Conservation (phyloP, 2,113 vertebrate species). For the Eulemur rufifrons region DNA sequence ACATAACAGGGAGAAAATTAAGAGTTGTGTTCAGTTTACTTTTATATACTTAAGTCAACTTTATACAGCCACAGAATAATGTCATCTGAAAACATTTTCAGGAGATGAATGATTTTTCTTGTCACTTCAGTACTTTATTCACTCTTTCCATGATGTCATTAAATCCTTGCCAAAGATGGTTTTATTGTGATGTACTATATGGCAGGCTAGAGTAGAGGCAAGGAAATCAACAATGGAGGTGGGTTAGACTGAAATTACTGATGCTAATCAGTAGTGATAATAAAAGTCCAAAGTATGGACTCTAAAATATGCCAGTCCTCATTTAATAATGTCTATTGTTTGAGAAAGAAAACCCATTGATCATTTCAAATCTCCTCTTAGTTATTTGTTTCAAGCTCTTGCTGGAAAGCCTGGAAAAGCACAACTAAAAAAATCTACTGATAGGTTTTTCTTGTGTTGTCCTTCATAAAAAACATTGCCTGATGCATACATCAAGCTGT, state of each 20-base stretch:
- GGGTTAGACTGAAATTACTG: conserved; percentile 53
- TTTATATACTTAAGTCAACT: not conserved
- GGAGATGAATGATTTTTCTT: conserved; percentile 29
- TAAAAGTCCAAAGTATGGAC: conserved; percentile 28
- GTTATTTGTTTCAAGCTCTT: conserved; percentile 30
- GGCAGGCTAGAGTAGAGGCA: not conserved
- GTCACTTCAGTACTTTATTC: conserved; percentile 20
- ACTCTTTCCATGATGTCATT: conserved; percentile 41
- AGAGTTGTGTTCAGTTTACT: not conserved
- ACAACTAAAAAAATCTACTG: not conserved
- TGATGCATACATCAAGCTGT: not conserved
- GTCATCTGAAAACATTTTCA: conserved; percentile 31
- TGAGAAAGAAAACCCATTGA: conserved; percentile 3
- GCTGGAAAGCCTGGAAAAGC: not conserved
- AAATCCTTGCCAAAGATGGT: conserved; percentile 44
- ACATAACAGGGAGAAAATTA: not conserved
- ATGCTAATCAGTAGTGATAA: conserved; percentile 53
- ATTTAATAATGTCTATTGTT: conserved; percentile 48
- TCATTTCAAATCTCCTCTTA: not conserved
- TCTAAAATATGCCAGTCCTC: conserved; percentile 1
- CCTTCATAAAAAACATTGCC: not conserved
- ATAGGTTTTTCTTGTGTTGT: conserved; percentile 23
- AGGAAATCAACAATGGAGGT: conserved; percentile 20
- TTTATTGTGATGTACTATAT: conserved; percentile 33
- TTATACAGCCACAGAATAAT: not conserved